These are phyloP conservation scores for Athene noctua DNA, from an alignment of 2,113 vertebrate species.

Conservation along the genomic window DNA sequence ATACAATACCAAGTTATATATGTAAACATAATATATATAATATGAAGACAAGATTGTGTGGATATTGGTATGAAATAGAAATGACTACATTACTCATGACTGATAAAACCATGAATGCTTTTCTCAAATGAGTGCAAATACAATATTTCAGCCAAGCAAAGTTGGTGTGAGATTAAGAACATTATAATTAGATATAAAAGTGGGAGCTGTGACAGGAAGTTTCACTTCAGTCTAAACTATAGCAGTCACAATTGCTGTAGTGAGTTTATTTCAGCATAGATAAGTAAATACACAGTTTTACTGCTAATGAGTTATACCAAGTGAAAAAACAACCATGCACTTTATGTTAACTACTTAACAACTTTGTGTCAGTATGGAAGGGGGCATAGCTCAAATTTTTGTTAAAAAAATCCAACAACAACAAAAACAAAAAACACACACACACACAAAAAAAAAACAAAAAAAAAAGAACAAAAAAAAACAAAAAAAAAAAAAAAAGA, in stretches of 20 bases:
- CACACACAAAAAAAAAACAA: too few relatives aligned
- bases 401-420: not conserved
- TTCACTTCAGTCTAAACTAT: not conserved
- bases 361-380: not conserved
- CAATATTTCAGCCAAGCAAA: not conserved
- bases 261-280: not conserved
- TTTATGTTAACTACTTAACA: not conserved
- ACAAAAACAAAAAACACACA: too few relatives aligned
- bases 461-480: too few relatives aligned
- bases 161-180: not conserved
- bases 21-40: not conserved
- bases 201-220: not conserved
- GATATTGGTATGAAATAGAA: not conserved
- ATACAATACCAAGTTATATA: not conserved
- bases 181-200: not conserved
- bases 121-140: not conserved
- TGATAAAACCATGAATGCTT: constrained; percentile 2
- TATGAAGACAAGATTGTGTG: not conserved
- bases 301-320: not conserved
- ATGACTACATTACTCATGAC: not conserved
- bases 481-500: too few relatives aligned
- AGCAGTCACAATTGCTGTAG: not conserved
- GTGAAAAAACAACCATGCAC: not conserved
- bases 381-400: not conserved
- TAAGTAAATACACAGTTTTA: not conserved